Evolutionary conservation across 2,113 vertebrate species (phyloP).

Genomic region (Noctilio leporinus): DNA sequence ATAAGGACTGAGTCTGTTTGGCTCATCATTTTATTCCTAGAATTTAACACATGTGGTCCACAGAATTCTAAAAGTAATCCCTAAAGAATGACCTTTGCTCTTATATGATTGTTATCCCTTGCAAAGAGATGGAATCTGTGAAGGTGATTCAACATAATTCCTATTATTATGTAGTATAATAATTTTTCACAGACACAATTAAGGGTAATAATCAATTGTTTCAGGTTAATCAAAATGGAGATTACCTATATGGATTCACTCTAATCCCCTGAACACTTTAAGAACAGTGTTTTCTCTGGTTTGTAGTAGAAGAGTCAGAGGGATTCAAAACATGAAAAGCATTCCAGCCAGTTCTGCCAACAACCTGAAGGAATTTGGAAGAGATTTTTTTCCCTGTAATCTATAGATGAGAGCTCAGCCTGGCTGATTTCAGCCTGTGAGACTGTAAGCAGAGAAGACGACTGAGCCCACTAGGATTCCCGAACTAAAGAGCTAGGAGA

Average conservation of each 20-base stretch:
- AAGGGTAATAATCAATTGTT: neutral
- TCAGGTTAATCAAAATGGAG: neutral
- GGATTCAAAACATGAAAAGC: neutral
- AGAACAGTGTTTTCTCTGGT: neutral
- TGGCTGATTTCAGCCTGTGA: neutral
- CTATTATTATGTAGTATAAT: neutral
- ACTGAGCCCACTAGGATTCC: neutral
- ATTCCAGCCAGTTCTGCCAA: neutral
- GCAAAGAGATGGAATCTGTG: neutral
- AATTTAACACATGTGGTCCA: neutral
- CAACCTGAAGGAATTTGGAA: neutral
- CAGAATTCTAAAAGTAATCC: neutral
- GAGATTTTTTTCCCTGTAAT: accelerated
- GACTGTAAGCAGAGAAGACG: neutral
- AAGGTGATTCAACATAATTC: neutral
- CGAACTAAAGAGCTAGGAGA: neutral
- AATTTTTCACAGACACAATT: neutral
- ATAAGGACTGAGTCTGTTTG: neutral
- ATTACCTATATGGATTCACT: neutral
- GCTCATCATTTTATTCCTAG: neutral
- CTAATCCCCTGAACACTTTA: neutral
- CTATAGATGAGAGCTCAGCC: neutral
- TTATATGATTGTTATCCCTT: neutral
- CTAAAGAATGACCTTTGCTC: neutral
- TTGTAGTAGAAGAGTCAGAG: neutral